phyloP scores from a whole-genome alignment of 2,888 invertebrate species.

The Trachelus iudaicus region DNA sequence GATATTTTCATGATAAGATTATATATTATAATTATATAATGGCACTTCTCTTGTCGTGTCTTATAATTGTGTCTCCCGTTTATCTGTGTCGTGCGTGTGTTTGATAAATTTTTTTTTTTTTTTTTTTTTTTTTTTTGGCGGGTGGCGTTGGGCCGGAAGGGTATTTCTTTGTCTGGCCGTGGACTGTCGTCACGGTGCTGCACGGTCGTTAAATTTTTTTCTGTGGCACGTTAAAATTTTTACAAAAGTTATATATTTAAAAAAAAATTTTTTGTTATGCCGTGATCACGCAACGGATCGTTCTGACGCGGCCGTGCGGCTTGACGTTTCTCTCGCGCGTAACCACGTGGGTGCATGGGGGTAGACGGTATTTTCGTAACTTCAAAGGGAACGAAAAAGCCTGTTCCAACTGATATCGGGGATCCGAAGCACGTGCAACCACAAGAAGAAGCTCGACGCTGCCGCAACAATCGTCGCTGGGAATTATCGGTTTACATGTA shows the following conservation, averaged over 20 bases:
- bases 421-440: background rate
- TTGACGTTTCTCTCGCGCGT: background rate
- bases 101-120: too few species aligned
- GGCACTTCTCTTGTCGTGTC: constrained; percentile 24
- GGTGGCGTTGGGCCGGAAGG: background rate
- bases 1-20: constrained; percentile 39
- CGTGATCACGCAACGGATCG: background rate
- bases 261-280: background rate
- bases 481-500: background rate
- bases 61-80: constrained; percentile 30
- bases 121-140: background rate
- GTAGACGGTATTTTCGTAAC: background rate
- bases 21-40: constrained; percentile 27
- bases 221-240: background rate
- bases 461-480: background rate
- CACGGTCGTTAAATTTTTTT: too few species aligned
- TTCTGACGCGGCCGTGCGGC: background rate
- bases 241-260: too few species aligned
- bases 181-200: background rate
- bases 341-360: background rate
- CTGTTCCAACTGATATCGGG: background rate
- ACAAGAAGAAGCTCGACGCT: background rate
- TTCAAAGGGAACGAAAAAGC: background rate
- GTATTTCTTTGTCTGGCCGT: background rate
- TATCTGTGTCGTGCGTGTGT: constrained; percentile 24